Evolutionary conservation across 2,797 vertebrate species (phyloP).

Genomic region (Uromys caudimaculatus): DNA sequence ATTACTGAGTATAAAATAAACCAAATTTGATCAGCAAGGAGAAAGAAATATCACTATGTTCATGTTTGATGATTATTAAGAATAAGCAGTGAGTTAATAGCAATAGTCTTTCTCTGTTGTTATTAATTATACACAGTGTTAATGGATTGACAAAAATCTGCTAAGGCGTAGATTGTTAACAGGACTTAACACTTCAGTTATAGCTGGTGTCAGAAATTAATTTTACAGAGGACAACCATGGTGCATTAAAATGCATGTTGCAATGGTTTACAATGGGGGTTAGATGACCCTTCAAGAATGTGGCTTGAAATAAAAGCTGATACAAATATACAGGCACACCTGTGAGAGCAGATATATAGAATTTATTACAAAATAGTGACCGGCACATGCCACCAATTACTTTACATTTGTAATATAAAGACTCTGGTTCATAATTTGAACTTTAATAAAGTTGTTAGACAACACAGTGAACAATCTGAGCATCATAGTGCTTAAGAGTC

Average conservation of each 20-base stretch:
- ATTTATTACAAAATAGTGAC: background rate
- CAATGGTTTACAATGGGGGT: background rate
- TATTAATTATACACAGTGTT: slow-evolving; percentile 78
- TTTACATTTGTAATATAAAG: background rate
- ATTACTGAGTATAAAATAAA: slow-evolving; percentile 47
- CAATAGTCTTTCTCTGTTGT: slow-evolving; percentile 53
- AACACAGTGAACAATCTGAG: background rate
- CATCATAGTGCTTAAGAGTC: background rate
- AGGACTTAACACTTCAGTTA: slow-evolving; percentile 71
- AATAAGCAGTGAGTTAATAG: slow-evolving; percentile 71
- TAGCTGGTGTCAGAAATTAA: slow-evolving; percentile 74
- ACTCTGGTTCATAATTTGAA: background rate
- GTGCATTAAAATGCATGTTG: slow-evolving; percentile 71
- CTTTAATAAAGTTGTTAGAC: background rate
- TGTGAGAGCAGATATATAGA: background rate
- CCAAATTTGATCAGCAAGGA: slow-evolving; percentile 88
- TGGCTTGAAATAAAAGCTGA: background rate
- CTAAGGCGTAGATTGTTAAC: slow-evolving; percentile 68
- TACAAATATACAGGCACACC: background rate
- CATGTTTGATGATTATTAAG: slow-evolving; percentile 65
- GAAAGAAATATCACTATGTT: slow-evolving; percentile 43
- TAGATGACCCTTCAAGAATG: slow-evolving; percentile 31
- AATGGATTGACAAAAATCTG: slow-evolving; percentile 75
- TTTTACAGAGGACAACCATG: slow-evolving; percentile 54
- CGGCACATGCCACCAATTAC: background rate